Evolutionary conservation across 2,113 vertebrate genomes (phyloP).

Genomic region (Percina caprodes): DNA sequence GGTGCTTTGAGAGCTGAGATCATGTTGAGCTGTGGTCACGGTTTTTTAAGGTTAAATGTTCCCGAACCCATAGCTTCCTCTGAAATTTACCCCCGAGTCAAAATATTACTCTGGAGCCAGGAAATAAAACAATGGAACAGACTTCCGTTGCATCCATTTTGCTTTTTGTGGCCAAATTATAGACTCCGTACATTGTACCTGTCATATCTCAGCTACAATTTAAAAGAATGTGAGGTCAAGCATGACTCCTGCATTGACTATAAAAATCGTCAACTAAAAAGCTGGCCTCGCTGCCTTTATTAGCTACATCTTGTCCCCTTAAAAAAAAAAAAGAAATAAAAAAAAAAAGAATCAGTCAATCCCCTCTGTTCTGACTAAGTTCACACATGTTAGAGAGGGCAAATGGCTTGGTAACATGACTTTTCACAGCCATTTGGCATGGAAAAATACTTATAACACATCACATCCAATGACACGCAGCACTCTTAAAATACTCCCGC

Average conservation of each 20-base stretch:
- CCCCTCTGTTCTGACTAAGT: constrained; percentile 32
- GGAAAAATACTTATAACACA: constrained; percentile 49
- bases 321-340: neutral
- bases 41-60: constrained; percentile 35
- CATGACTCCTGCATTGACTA: neutral
- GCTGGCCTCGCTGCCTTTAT: neutral
- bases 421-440: constrained; percentile 43
- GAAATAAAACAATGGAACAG: constrained; percentile 55
- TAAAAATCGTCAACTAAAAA: neutral
- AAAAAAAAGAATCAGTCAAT: neutral
- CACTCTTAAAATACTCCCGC: constrained; percentile 52
- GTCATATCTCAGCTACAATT: neutral
- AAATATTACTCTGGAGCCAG: constrained; percentile 24
- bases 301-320: constrained; percentile 16
- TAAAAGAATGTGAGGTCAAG: constrained; percentile 14
- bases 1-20: constrained; percentile 23
- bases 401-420: constrained; percentile 34
- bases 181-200: neutral
- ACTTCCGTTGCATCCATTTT: constrained; percentile 33
- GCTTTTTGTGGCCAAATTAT: constrained; percentile 9
- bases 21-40: neutral
- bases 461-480: constrained; percentile 46
- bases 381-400: constrained; percentile 13
- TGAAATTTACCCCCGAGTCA: constrained; percentile 12
- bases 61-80: constrained; percentile 14